phyloP scores from a whole-genome alignment of 2,113 vertebrate genomes.

The Oncorhynchus tshawytscha region DNA sequence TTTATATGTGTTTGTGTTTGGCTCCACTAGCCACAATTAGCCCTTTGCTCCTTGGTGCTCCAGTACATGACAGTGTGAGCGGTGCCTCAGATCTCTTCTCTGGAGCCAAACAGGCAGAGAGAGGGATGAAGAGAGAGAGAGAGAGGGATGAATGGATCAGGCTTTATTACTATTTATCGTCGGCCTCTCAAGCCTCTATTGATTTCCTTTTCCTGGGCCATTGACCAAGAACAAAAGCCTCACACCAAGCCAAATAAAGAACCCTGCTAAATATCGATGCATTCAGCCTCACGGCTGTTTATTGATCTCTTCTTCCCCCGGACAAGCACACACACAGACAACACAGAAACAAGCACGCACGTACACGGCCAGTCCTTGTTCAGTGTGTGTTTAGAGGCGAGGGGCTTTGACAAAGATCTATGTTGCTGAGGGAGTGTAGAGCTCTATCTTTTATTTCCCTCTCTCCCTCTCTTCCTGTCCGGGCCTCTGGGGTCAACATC shows the following conservation, averaged over 20 bases:
- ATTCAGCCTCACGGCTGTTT: slow-evolving; percentile 50
- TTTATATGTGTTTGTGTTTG: slow-evolving; percentile 18
- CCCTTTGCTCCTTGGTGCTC: too few relatives aligned
- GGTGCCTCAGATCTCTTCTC: too few relatives aligned
- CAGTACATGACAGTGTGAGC: too few relatives aligned
- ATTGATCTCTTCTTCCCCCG: slow-evolving; percentile 31
- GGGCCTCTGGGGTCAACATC: slow-evolving; percentile 53
- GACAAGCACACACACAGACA: slow-evolving; percentile 18
- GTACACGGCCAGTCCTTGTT: slow-evolving; percentile 47
- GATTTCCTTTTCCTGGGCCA: slow-evolving; percentile 32
- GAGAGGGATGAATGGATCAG: background rate
- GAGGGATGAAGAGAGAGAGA: background rate
- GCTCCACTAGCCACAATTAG: background rate
- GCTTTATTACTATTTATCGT: slow-evolving; percentile 33
- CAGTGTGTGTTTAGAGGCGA: slow-evolving; percentile 29
- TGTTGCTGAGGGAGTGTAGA: slow-evolving; percentile 48
- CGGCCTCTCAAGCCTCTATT: slow-evolving; percentile 33
- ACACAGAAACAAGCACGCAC: background rate
- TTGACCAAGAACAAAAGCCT: slow-evolving; percentile 52
- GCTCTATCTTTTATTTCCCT: slow-evolving; percentile 27
- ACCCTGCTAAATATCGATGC: slow-evolving; percentile 41
- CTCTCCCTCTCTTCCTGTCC: slow-evolving; percentile 47
- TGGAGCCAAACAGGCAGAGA: background rate
- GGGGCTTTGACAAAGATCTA: slow-evolving; percentile 59
- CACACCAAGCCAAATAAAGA: slow-evolving; percentile 40